phyloP scores from a whole-genome alignment of 2,797 vertebrate genomes.

The Chrosomus eos region DNA sequence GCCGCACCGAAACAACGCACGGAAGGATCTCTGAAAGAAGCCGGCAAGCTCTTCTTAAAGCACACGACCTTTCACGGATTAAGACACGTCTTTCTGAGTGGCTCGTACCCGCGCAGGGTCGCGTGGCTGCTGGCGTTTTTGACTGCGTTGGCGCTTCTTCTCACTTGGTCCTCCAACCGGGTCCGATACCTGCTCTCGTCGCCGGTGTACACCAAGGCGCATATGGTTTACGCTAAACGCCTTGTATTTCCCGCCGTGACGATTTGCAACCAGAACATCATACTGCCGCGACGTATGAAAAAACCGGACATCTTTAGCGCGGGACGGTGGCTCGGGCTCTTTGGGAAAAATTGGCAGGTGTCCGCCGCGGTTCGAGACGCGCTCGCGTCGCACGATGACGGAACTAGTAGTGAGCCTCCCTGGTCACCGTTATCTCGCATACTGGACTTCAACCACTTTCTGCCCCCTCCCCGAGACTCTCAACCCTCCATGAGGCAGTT shows the following conservation, averaged over 20 bases:
- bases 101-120: constrained; percentile 78
- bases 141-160: constrained; percentile 76
- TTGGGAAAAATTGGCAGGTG: constrained; percentile 80
- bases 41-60: constrained; percentile 78
- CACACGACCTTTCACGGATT: constrained; percentile 81
- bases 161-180: constrained; percentile 83
- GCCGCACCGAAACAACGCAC: constrained; percentile 67
- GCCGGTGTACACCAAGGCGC: constrained; percentile 82
- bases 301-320: constrained; percentile 84
- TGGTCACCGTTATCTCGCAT: constrained; percentile 81
- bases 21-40: constrained; percentile 72
- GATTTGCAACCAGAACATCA: constrained; percentile 84
- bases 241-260: constrained; percentile 85
- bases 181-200: constrained; percentile 83
- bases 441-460: constrained; percentile 84
- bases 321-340: constrained; percentile 82
- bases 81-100: constrained; percentile 77
- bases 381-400: constrained; percentile 64
- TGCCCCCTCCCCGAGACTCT: constrained; percentile 80
- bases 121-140: constrained; percentile 82
- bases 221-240: constrained; percentile 82
- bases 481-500: constrained; percentile 80
- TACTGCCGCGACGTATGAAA: constrained; percentile 82
- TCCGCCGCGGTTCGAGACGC: constrained; percentile 75
- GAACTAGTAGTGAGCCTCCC: constrained; percentile 65